Evolutionary conservation across 2,797 vertebrate species (phyloP).

Genomic region (Sciurus carolinensis): DNA sequence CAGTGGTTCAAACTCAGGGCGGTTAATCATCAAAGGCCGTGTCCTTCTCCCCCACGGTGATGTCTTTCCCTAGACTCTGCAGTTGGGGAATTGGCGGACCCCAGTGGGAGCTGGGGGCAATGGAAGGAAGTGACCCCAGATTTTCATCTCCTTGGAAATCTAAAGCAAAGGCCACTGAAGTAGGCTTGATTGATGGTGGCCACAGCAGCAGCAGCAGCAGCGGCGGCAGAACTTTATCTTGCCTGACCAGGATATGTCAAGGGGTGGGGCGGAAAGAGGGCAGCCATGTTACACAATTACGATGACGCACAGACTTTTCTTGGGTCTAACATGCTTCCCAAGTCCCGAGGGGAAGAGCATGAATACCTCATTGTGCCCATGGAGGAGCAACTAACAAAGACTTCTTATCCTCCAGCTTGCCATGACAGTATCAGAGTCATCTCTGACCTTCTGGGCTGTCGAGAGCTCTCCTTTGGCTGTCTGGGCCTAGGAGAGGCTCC

Average conservation of each 20-base stretch:
- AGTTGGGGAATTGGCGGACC: background rate
- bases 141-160: slow-evolving; percentile 7
- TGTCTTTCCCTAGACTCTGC: background rate
- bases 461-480: background rate
- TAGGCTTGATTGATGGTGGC: slow-evolving; percentile 24
- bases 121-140: background rate
- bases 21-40: background rate
- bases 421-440: slow-evolving; percentile 67
- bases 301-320: slow-evolving; percentile 81
- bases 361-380: slow-evolving; percentile 83
- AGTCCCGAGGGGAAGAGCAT: slow-evolving; percentile 79
- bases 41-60: background rate
- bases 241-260: slow-evolving; percentile 51
- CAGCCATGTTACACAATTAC: slow-evolving; percentile 75
- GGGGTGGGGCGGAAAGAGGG: slow-evolving; percentile 68
- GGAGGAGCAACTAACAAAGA: slow-evolving; percentile 80
- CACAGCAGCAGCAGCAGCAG: background rate
- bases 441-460: slow-evolving; percentile 63
- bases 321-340: slow-evolving; percentile 74
- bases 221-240: slow-evolving; percentile 73
- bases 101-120: background rate
- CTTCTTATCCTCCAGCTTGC: slow-evolving; percentile 77
- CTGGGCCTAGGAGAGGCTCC: background rate
- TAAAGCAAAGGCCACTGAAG: background rate
- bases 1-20: slow-evolving; percentile 3